These are phyloP conservation scores for Mamestra brassicae DNA, from an alignment of 2,888 invertebrate species.

Conservation along the genomic window DNA sequence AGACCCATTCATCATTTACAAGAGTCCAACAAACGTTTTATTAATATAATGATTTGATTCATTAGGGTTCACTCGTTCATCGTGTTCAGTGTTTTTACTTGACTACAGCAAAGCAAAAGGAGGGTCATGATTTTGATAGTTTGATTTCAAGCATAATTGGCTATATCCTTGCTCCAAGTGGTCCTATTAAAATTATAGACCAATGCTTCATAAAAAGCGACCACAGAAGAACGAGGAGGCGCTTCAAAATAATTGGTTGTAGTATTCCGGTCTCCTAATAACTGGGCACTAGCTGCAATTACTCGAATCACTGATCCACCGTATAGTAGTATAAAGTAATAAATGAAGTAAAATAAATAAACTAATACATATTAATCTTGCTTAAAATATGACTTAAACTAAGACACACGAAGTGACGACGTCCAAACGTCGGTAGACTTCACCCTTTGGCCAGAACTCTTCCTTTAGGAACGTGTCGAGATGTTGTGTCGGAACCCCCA, in stretches of 20 bases:
- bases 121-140: not conserved
- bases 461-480: no score
- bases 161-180: not conserved
- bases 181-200: conserved; percentile 1
- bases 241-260: conserved; percentile 22
- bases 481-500: no score
- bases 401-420: no score
- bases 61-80: conserved; percentile 7
- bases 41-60: conserved; percentile 13
- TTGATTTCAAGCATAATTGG: conserved; percentile 14
- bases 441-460: no score
- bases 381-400: no score
- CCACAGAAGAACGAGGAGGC: not conserved
- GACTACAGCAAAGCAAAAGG: no score
- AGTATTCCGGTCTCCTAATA: not conserved
- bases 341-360: no score
- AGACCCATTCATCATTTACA: conserved; percentile 20
- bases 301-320: not conserved
- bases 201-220: conserved; percentile 2
- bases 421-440: no score
- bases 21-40: conserved; percentile 4
- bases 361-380: no score
- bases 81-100: not conserved
- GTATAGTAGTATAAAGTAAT: no score
- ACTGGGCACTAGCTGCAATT: not conserved